Percentiles rank a stretch among this genome's conserved stretches.
phyloP scores from a whole-genome alignment of 1,140 invertebrate genomes.

The Daktulosphaira vitifoliae region DNA sequence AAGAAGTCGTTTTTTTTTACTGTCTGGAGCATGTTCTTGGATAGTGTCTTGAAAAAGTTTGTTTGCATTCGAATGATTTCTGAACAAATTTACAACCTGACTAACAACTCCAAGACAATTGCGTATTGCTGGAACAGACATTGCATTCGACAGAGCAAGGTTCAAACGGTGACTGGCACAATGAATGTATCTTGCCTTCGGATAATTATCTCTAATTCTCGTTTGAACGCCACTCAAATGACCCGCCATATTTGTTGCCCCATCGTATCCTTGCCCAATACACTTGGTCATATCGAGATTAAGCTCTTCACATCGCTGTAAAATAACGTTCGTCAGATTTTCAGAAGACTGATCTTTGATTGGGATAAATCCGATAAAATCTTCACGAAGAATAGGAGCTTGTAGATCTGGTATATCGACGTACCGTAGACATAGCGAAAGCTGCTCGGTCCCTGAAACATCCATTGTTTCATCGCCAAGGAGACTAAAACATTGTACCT shows the following conservation, averaged over 20 bases:
- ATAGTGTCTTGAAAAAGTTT: not conserved
- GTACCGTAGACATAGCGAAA: slow-evolving; percentile 33
- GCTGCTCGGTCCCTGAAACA: slow-evolving; percentile 36
- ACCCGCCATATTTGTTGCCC: slow-evolving; percentile 39
- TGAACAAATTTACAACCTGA: not conserved
- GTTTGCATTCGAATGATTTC: not conserved
- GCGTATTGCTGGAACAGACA: not conserved
- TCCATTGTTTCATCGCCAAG: slow-evolving; percentile 37
- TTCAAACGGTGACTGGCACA: slow-evolving; percentile 42
- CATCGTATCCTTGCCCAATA: slow-evolving; percentile 40
- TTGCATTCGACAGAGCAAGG: slow-evolving; percentile 35
- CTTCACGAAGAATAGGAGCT: slow-evolving; percentile 26
- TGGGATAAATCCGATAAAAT: slow-evolving; percentile 39
- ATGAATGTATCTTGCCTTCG: slow-evolving; percentile 38
- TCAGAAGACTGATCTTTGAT: slow-evolving; percentile 37
- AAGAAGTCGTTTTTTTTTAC: not conserved
- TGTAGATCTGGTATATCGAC: not conserved
- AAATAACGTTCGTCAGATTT: slow-evolving; percentile 36
- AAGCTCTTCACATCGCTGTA: slow-evolving; percentile 33
- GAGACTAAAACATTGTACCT: slow-evolving; percentile 32
- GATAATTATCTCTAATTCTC: slow-evolving; percentile 40
- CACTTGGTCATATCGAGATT: slow-evolving; percentile 38
- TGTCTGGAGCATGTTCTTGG: not conserved
- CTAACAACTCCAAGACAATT: not conserved
- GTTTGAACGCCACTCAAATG: slow-evolving; percentile 40